Conservation (phyloP, 2,113 vertebrate species). For the Centropristis striata region DNA sequence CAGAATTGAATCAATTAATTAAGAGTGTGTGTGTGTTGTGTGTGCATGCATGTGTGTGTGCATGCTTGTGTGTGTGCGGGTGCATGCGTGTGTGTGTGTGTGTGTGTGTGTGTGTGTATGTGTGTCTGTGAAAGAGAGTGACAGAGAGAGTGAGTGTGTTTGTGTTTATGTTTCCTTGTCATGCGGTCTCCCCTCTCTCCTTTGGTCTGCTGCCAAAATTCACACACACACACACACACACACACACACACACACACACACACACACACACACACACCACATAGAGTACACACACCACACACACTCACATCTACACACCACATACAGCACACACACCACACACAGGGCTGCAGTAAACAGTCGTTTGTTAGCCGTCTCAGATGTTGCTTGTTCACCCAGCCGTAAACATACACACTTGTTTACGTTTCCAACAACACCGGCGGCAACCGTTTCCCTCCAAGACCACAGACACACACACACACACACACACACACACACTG, state of each 20-base stretch:
- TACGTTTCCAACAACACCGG: slow-evolving; percentile 78
- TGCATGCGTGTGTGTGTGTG: slow-evolving; percentile 26
- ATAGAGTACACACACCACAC: slow-evolving; percentile 6
- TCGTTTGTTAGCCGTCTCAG: slow-evolving; percentile 68
- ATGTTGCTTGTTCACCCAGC: slow-evolving; percentile 77
- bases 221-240: slow-evolving; percentile 27
- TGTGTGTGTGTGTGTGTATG: slow-evolving; percentile 7
- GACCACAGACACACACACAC: slow-evolving; percentile 48
- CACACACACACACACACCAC: slow-evolving; percentile 30
- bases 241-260: background rate
- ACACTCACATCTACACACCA: background rate
- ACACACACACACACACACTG: slow-evolving; percentile 11
- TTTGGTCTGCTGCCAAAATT: slow-evolving; percentile 60
- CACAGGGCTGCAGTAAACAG: slow-evolving; percentile 72
- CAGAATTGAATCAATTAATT: slow-evolving; percentile 44
- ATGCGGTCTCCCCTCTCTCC: slow-evolving; percentile 43
- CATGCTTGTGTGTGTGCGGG: no score
- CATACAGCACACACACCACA: slow-evolving; percentile 32
- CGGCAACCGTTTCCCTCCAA: slow-evolving; percentile 58
- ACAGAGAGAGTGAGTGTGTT: slow-evolving; percentile 17
- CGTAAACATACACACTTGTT: slow-evolving; percentile 79
- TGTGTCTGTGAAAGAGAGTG: background rate
- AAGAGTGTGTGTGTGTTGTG: slow-evolving; percentile 28
- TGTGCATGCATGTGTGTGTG: slow-evolving; percentile 31
- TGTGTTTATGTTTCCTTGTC: slow-evolving; percentile 58